These are phyloP conservation scores for Melanocharis versteri DNA, from an alignment of 2,113 vertebrate genomes.

Conservation along the genomic window DNA sequence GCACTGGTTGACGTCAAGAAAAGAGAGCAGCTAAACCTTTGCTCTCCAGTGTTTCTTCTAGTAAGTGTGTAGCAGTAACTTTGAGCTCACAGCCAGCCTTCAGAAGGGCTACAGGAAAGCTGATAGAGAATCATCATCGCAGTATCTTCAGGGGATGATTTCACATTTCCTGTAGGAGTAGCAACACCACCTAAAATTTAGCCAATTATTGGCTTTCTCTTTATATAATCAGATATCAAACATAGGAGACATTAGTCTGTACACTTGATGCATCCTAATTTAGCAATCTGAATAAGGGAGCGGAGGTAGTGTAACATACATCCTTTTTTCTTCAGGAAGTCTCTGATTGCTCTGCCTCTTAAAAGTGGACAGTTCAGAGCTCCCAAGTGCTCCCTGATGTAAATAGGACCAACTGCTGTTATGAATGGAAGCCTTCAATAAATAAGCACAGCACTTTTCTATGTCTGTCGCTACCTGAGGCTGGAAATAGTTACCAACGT, in stretches of 20 bases:
- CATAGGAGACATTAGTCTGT: neutral
- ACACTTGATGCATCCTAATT: neutral
- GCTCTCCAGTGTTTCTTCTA: neutral
- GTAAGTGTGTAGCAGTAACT: neutral
- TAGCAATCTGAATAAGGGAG: neutral
- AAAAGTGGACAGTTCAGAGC: neutral
- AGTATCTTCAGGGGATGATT: neutral
- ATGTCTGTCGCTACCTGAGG: neutral
- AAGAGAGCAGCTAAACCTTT: neutral
- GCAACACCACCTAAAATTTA: neutral
- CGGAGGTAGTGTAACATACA: neutral
- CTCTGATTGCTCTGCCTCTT: neutral
- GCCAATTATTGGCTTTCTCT: neutral
- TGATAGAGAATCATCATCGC: fast-evolving
- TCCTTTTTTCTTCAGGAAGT: neutral
- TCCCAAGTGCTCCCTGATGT: neutral
- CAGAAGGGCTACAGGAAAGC: neutral
- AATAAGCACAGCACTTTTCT: neutral
- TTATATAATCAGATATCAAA: neutral
- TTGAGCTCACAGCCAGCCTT: neutral
- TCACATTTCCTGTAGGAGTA: neutral
- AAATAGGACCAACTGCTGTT: neutral
- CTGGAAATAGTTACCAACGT: fast-evolving
- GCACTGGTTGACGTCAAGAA: neutral
- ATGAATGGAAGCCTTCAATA: neutral